Base-by-base conservation (phyloP, 2,888 invertebrate genomes). In the Drosophila leonis region DNA sequence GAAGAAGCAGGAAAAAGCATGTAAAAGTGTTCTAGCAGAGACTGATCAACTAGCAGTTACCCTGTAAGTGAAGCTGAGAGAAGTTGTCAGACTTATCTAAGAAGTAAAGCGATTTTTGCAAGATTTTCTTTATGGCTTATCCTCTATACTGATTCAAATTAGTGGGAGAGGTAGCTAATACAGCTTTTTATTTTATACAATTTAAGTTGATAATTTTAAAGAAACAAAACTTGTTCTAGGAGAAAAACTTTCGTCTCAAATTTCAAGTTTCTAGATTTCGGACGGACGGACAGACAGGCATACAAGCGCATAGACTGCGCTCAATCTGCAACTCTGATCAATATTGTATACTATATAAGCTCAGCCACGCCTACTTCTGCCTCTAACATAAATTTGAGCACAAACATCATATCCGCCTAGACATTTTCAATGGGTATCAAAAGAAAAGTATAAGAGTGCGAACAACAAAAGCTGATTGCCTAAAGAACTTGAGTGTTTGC, bases 401-500 rank as follows among this genome's bases (percentile, higher is more conserved):
- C 3, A 18, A 18, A 2, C 12, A 13, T 24, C 24, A 15, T 2
- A 12, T 1, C 48, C 29, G 29, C 12, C 18, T 12, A 4, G 12
- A 12, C 48, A 48, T 7, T 1, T 12, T 12, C 31, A 3, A 12
- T 31, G 31, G 18, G 49, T 49, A 49, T 49, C 1, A 20, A 49
- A 49, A 20, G 62, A 68, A 68, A 79, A 29, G 18, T 75, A 62
- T 66, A 79, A 71, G 70, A 79, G 78, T 76, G 67, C 70, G 70
- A 67, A 44, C 69, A 56, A 65, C 82, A 75, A 78, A 84, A 72
- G 74, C 75, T 82, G 90, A 87, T 88, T 87, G 89, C 87, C 75
- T 52, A 51, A 54, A 49, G 57, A 69, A 69, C 67, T 69, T 56
- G 64, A 65, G 57, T 72, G 65, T 76, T 52, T 69, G 52, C 24